phyloP scores from a whole-genome alignment of 35 echinoderm and acorn worm species.

The Amphiura filiformis region DNA sequence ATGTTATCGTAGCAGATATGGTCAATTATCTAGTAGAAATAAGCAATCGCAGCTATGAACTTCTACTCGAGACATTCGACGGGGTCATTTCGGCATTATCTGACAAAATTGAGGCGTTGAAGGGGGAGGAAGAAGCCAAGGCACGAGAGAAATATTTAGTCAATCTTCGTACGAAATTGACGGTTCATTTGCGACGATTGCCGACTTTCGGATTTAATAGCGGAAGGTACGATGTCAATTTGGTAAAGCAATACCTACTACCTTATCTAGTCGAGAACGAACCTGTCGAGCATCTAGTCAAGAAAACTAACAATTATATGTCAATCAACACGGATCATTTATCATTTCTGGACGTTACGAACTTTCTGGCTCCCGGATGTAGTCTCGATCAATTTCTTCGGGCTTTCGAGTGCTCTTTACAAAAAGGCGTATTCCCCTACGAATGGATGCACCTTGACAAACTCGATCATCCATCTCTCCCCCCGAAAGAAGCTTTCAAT shows the following conservation, averaged over 20 bases:
- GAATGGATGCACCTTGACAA: slow-evolving; percentile 31
- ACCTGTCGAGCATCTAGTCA: background rate
- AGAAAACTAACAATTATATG: slow-evolving; percentile 39
- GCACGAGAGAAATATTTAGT: background rate
- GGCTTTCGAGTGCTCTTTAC: slow-evolving; percentile 32
- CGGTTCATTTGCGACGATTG: background rate
- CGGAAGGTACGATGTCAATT: slow-evolving; percentile 40
- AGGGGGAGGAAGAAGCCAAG: background rate
- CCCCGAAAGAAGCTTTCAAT: background rate
- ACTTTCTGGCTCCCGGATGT: slow-evolving; percentile 47
- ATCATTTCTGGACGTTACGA: slow-evolving; percentile 31
- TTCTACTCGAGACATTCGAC: too few relatives aligned
- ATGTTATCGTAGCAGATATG: slow-evolving; percentile 20
- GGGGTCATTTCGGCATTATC: too few relatives aligned
- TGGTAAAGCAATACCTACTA: background rate
- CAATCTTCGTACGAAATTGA: background rate
- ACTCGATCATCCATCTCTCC: background rate
- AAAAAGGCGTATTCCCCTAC: slow-evolving; percentile 54
- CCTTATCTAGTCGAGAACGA: background rate
- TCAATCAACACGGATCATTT: slow-evolving; percentile 10
- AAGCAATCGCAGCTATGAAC: background rate
- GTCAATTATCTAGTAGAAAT: slow-evolving; percentile 27
- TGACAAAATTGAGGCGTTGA: too few relatives aligned
- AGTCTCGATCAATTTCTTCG: slow-evolving; percentile 23
- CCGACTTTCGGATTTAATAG: slow-evolving; percentile 33